These are phyloP conservation scores for Venustaconcha ellipsiformis DNA, from an alignment of 1,140 invertebrate genomes.

Conservation along the genomic window DNA sequence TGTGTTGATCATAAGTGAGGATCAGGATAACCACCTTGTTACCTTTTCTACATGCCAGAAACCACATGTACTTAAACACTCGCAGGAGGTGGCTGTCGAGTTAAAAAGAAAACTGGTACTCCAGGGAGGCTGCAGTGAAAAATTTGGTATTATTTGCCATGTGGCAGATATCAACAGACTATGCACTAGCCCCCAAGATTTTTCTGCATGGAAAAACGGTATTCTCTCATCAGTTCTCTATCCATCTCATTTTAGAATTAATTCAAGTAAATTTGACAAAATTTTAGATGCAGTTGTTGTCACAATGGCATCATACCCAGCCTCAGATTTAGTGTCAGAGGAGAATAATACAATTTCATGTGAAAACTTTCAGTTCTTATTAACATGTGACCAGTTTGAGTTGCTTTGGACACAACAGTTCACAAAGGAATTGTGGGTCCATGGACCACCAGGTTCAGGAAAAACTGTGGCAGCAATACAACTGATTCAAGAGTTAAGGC, in stretches of 20 bases:
- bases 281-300: slow-evolving; percentile 40
- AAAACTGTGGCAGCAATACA: slow-evolving; percentile 57
- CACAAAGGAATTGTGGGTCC: slow-evolving; percentile 57
- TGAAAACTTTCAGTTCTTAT: slow-evolving; percentile 44
- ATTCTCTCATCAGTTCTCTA: slow-evolving; percentile 32
- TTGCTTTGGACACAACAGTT: slow-evolving; percentile 55
- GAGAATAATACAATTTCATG: slow-evolving; percentile 12
- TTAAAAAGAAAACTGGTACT: slow-evolving; percentile 45
- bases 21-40: slow-evolving; percentile 35
- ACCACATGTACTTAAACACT: slow-evolving; percentile 15
- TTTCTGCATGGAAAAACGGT: slow-evolving; percentile 23
- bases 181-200: slow-evolving; percentile 17
- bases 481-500: slow-evolving; percentile 48
- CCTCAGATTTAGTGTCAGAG: slow-evolving; percentile 27
- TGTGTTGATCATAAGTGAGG: slow-evolving; percentile 36
- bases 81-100: slow-evolving; percentile 23
- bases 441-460: slow-evolving; percentile 54
- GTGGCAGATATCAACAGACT: slow-evolving; percentile 29
- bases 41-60: slow-evolving; percentile 26
- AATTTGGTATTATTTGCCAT: slow-evolving; percentile 49
- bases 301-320: slow-evolving; percentile 49
- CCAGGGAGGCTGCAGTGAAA: slow-evolving; percentile 52
- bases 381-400: slow-evolving; percentile 61
- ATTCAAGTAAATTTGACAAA: slow-evolving; percentile 38
- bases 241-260: slow-evolving; percentile 45